phyloP scores from a whole-genome alignment of 2,888 invertebrate genomes.

The Caenorhabditis sulstoni region DNA sequence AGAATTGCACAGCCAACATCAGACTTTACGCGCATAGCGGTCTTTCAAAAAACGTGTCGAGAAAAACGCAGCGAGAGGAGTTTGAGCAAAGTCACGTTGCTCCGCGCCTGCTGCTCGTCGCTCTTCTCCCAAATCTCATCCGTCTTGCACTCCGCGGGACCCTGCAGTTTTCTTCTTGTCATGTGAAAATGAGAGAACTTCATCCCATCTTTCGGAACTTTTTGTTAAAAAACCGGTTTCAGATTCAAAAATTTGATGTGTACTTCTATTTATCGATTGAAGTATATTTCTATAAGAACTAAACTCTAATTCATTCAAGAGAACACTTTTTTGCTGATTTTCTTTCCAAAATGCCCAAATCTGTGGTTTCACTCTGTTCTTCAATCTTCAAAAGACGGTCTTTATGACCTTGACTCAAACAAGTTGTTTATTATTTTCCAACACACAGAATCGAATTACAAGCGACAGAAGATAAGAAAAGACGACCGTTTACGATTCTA shows the following conservation, averaged over 20 bases:
- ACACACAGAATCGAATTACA: neutral
- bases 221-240: too few species aligned
- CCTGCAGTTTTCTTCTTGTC: neutral
- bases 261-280: too few species aligned
- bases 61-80: conserved; percentile 1
- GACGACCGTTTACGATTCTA: neutral
- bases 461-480: neutral
- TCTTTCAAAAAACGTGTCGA: conserved; percentile 15
- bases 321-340: neutral
- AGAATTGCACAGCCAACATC: too few species aligned
- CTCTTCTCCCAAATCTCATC: conserved; percentile 8
- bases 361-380: neutral
- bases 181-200: too few species aligned
- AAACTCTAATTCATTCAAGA: neutral
- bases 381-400: neutral
- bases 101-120: neutral
- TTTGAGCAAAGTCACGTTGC: conserved; percentile 27
- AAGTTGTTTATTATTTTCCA: conserved; percentile 24
- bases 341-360: neutral
- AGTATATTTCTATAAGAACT: too few species aligned
- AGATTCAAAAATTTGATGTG: too few species aligned
- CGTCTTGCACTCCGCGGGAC: neutral
- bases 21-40: conserved; percentile 23
- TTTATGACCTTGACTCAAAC: conserved; percentile 25
- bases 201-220: too few species aligned